Conservation (phyloP, 2,888 invertebrate genomes). For the Hololepta plana region DNA sequence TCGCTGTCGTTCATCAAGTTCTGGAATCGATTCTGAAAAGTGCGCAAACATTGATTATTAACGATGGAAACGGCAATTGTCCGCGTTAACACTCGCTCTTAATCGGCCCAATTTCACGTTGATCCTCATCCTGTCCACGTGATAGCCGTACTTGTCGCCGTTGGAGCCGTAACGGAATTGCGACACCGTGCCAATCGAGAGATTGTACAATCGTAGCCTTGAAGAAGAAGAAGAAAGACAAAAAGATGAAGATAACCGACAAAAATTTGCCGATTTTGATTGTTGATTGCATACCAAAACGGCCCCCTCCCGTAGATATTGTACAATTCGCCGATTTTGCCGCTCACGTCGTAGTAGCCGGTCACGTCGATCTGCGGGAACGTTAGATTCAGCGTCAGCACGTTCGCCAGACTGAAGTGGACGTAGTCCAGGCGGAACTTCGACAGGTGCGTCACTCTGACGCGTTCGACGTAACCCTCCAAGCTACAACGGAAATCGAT, state of each 20-base stretch:
- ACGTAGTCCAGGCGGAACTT: slow-evolving; percentile 23
- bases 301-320: slow-evolving; percentile 23
- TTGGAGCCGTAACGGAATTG: slow-evolving; percentile 11
- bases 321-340: slow-evolving; percentile 21
- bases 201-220: slow-evolving; percentile 21
- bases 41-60: slow-evolving; percentile 4
- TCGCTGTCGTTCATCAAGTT: slow-evolving; percentile 24
- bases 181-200: slow-evolving; percentile 19
- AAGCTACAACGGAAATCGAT: slow-evolving; percentile 15
- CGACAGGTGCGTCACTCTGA: slow-evolving; percentile 22
- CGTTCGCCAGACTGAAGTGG: slow-evolving; percentile 19
- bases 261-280: neutral
- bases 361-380: slow-evolving; percentile 23
- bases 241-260: slow-evolving; percentile 4
- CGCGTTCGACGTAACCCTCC: slow-evolving; percentile 21
- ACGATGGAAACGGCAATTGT: neutral
- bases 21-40: slow-evolving; percentile 23
- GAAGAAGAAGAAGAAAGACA: slow-evolving; percentile 8
- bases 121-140: slow-evolving; percentile 15
- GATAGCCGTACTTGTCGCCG: slow-evolving; percentile 12
- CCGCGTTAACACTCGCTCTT: slow-evolving; percentile 16
- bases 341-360: slow-evolving; percentile 23
- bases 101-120: slow-evolving; percentile 20
- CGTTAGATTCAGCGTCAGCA: slow-evolving; percentile 22
- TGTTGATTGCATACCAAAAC: slow-evolving; percentile 18